Conservation (phyloP, 2,113 vertebrate genomes). For the Ophthalmolycus amberensis region DNA sequence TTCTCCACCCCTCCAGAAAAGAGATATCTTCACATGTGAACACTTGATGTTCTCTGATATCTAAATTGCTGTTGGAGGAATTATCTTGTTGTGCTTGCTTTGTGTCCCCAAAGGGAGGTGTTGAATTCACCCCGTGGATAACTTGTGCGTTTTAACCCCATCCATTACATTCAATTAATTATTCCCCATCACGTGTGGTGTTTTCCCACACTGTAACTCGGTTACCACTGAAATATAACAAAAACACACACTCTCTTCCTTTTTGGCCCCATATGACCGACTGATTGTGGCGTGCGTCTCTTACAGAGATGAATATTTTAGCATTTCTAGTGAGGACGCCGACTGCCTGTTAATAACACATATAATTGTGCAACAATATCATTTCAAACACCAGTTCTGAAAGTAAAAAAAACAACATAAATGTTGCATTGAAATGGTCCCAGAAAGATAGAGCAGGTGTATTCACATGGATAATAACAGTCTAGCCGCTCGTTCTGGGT, state of each 20-base stretch:
- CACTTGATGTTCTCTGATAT: neutral
- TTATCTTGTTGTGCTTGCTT: conserved; percentile 9
- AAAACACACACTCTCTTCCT: conserved; percentile 20
- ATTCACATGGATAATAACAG: conserved; percentile 65
- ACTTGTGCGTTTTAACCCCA: conserved; percentile 35
- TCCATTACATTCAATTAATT: conserved; percentile 37
- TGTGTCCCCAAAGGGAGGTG: conserved; percentile 29
- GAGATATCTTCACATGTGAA: neutral
- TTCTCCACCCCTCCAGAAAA: neutral
- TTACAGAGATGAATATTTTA: conserved; percentile 64
- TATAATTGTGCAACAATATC: conserved; percentile 21
- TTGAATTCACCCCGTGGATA: conserved; percentile 26
- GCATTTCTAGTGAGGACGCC: conserved; percentile 53
- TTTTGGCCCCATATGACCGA: conserved; percentile 47
- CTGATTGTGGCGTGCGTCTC: conserved; percentile 55
- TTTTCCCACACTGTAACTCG: conserved; percentile 35
- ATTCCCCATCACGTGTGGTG: conserved; percentile 24
- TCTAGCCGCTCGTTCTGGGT: conserved; percentile 72
- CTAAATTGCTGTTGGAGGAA: conserved; percentile 1
- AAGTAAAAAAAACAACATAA: conserved; percentile 10
- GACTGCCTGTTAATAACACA: conserved; percentile 65
- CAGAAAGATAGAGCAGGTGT: conserved; percentile 57
- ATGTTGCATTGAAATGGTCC: conserved; percentile 34
- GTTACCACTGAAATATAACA: conserved; percentile 35
- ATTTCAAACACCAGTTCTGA: conserved; percentile 44